These are phyloP conservation scores for Rhyacophila evoluta DNA, from an alignment of 2,888 invertebrate genomes.

Conservation along the genomic window DNA sequence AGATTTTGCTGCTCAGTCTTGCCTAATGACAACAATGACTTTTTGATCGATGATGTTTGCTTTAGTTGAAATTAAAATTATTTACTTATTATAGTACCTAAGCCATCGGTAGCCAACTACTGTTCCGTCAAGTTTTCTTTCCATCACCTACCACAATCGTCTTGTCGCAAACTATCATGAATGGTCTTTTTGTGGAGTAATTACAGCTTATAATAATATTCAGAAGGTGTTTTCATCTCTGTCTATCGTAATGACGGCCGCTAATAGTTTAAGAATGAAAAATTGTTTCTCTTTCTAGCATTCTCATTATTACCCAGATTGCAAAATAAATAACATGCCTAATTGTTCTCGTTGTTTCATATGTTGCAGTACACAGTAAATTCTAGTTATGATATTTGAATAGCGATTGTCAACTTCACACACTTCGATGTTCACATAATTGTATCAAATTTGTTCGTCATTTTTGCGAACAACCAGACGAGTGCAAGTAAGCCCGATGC, in stretches of 20 bases:
- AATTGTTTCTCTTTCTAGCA: not conserved
- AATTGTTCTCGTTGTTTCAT: conserved; percentile 24
- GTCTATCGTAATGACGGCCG: not conserved
- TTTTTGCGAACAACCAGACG: too few species aligned
- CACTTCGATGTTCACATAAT: too few species aligned
- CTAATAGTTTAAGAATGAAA: not conserved
- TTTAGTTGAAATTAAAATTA: too few species aligned
- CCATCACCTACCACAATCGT: conserved; percentile 3
- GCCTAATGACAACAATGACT: too few species aligned
- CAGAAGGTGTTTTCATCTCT: not conserved
- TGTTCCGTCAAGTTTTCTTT: not conserved
- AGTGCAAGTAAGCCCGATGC: too few species aligned
- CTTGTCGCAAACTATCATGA: not conserved
- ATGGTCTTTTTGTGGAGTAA: not conserved
- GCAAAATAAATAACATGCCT: conserved; percentile 21
- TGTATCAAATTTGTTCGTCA: too few species aligned
- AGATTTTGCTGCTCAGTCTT: too few species aligned
- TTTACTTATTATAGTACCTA: too few species aligned
- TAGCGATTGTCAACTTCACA: not conserved
- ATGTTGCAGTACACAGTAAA: not conserved
- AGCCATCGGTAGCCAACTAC: not conserved
- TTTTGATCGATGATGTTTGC: too few species aligned
- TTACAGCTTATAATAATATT: not conserved
- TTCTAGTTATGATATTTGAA: conserved; percentile 2
- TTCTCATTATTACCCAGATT: conserved; percentile 11